These are phyloP conservation scores for Mormyrus iriodes DNA, from an alignment of 2,113 vertebrate species.

Conservation along the genomic window DNA sequence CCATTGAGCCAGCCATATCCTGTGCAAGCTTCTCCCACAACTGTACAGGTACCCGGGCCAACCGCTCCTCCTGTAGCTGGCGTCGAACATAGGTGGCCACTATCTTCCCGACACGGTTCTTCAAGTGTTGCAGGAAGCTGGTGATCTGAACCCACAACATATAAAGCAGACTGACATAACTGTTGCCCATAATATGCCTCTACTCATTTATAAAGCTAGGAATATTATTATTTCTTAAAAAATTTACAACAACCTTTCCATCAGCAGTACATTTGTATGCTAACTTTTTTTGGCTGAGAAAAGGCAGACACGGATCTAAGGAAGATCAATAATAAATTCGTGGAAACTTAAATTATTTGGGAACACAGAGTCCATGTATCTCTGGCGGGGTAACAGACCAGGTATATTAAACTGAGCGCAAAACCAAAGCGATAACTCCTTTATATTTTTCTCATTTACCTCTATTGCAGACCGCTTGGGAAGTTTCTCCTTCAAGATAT, in stretches of 20 bases:
- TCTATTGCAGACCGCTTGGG: conserved; percentile 32
- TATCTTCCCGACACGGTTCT: conserved; percentile 31
- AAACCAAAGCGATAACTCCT: background rate
- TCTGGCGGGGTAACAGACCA: background rate
- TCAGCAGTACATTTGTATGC: background rate
- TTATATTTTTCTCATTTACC: conserved; percentile 24
- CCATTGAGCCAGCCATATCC: conserved; percentile 38
- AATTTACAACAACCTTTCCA: background rate
- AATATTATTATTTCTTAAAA: background rate
- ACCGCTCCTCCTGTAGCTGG: conserved; percentile 30
- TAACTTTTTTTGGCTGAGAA: background rate
- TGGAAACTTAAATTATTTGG: background rate
- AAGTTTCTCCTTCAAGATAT: background rate
- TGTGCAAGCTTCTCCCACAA: conserved; percentile 49
- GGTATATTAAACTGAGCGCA: too few relatives aligned
- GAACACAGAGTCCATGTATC: background rate
- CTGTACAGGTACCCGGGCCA: conserved; percentile 43
- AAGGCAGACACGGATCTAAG: background rate
- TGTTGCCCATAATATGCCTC: background rate
- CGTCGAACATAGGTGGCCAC: conserved; percentile 28
- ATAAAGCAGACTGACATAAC: background rate
- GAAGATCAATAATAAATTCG: background rate
- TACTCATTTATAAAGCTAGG: too few relatives aligned
- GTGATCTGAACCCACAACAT: conserved; percentile 32
- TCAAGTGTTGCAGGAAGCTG: conserved; percentile 46